phyloP scores from a whole-genome alignment of 2,113 vertebrate species.

The Uria lomvia region DNA sequence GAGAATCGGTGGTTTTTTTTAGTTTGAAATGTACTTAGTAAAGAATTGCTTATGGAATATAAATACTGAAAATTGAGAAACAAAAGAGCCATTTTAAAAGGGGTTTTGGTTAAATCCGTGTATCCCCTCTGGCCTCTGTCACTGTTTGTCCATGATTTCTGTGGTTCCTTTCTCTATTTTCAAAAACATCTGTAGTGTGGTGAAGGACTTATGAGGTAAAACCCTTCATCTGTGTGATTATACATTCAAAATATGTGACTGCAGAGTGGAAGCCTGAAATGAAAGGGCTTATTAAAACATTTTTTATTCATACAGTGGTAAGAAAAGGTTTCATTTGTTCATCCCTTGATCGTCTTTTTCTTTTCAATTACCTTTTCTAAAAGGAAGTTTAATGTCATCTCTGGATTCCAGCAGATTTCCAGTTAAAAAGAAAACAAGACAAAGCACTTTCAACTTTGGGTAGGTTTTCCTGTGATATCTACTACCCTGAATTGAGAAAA shows the following conservation, averaged over 20 bases:
- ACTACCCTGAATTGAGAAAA: not conserved
- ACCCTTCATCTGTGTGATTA: not conserved
- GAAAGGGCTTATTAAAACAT: constrained; percentile 10
- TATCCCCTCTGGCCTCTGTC: not conserved
- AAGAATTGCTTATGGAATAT: not conserved
- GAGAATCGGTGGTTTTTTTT: not conserved
- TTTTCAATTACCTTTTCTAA: constrained; percentile 32
- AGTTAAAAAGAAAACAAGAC: not conserved
- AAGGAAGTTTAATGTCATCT: not conserved
- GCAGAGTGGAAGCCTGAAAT: not conserved
- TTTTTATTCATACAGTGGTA: constrained; percentile 26
- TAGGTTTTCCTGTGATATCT: not conserved
- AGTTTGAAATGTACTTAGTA: not conserved
- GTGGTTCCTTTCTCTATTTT: not conserved
- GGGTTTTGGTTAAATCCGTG: not conserved
- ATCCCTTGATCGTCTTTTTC: not conserved
- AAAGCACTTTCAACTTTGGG: not conserved
- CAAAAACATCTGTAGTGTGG: not conserved
- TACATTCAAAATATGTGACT: not conserved
- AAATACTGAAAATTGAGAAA: not conserved
- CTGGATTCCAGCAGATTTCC: not conserved
- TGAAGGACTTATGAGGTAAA: not conserved
- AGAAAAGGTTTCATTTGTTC: constrained; percentile 39
- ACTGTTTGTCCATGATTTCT: not conserved
- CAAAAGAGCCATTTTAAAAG: not conserved